Evolutionary conservation across 1,140 invertebrate genomes (phyloP).

Genomic region (Anoplolepis gracilipes): DNA sequence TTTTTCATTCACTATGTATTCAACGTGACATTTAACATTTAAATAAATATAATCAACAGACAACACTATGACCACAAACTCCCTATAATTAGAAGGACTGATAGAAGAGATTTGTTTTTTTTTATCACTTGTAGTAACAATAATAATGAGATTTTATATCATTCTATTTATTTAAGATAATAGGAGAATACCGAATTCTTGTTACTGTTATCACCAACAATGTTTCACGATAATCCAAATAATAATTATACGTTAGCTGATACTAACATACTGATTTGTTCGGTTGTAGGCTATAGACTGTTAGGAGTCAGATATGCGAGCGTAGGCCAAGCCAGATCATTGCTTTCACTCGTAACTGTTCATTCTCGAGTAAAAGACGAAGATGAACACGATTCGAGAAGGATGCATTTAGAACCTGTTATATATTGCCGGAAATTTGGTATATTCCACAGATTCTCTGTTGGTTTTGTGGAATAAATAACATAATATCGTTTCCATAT

Average conservation of each 20-base stretch:
- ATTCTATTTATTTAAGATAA: conserved; percentile 24
- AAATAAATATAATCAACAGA: neutral
- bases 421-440: conserved; percentile 32
- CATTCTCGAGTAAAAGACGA: conserved; percentile 27
- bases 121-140: neutral
- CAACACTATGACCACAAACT: neutral
- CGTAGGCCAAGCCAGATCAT: conserved; percentile 21
- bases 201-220: neutral
- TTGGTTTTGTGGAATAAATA: conserved; percentile 9
- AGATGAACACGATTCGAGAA: conserved; percentile 8
- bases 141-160: neutral
- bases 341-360: conserved; percentile 60
- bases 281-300: conserved; percentile 19
- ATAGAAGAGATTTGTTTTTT: neutral
- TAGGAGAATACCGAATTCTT: neutral
- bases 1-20: neutral
- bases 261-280: neutral
- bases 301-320: neutral
- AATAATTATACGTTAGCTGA: neutral
- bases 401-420: conserved; percentile 43
- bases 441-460: neutral
- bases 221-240: neutral
- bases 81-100: neutral
- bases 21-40: neutral
- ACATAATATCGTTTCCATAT: neutral